phyloP scores from a whole-genome alignment of 2,113 vertebrate species.

The Saccopteryx leptura region DNA sequence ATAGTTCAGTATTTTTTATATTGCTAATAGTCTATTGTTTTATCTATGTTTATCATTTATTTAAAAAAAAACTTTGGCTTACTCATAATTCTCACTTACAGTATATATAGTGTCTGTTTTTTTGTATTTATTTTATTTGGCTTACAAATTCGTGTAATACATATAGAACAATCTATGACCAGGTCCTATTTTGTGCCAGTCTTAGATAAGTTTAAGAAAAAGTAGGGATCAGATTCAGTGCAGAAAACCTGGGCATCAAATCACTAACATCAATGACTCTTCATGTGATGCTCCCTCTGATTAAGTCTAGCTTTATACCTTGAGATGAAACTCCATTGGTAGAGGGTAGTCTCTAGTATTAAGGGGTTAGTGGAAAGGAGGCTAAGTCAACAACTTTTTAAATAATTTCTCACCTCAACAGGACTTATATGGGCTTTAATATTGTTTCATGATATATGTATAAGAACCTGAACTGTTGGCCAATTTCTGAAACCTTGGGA shows the following conservation, averaged over 20 bases:
- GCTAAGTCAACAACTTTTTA: not conserved
- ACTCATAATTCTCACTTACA: not conserved
- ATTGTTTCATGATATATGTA: not conserved
- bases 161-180: not conserved
- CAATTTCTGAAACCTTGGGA: not conserved
- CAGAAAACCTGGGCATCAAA: not conserved
- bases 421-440: not conserved
- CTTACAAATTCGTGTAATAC: not conserved
- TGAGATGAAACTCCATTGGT: no score
- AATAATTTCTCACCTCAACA: not conserved
- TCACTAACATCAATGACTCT: not conserved
- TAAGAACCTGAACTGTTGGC: not conserved
- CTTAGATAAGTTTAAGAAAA: not conserved
- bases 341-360: not conserved
- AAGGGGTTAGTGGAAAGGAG: not conserved
- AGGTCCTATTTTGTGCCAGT: not conserved
- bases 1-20: not conserved
- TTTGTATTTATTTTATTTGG: not conserved
- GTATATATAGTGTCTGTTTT: not conserved
- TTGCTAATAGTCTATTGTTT: not conserved
- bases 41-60: not conserved
- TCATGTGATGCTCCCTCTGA: not conserved
- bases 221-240: not conserved
- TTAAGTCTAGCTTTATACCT: not conserved
- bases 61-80: not conserved